Conservation (phyloP, 2,888 invertebrate species). For the Oxytorus armatus region DNA sequence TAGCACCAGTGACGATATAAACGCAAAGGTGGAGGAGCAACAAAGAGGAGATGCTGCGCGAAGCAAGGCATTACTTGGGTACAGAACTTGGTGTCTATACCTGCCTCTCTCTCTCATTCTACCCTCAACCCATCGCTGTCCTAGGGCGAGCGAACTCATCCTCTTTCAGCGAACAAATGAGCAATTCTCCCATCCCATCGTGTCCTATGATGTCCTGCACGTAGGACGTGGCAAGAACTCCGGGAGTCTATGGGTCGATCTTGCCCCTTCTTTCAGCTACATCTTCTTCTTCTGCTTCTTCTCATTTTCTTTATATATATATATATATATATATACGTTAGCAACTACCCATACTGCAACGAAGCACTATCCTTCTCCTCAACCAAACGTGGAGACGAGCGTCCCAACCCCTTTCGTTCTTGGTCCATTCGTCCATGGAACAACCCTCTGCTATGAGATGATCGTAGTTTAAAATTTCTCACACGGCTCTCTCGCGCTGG, state of each 20-base stretch:
- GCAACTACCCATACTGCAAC: conserved; percentile 35
- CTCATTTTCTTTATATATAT: no score
- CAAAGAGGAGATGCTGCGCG: conserved; percentile 65
- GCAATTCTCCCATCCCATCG: conserved; percentile 82
- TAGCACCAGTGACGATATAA: conserved; percentile 39
- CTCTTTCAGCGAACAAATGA: conserved; percentile 82
- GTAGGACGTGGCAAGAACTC: conserved; percentile 74
- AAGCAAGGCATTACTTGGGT: conserved; percentile 82
- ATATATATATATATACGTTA: background rate
- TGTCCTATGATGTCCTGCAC: conserved; percentile 83
- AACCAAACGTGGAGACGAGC: conserved; percentile 33
- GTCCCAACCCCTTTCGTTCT: conserved; percentile 49
- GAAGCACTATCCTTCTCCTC: conserved; percentile 43
- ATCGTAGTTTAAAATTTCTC: conserved; percentile 84
- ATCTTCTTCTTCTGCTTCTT: conserved; percentile 68
- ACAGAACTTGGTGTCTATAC: conserved; percentile 36
- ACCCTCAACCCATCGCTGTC: conserved; percentile 19
- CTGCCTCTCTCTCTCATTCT: conserved; percentile 33
- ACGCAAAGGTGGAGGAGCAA: conserved; percentile 45
- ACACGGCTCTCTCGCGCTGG: conserved; percentile 76
- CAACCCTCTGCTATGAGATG: conserved; percentile 72
- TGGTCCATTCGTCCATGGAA: conserved; percentile 29
- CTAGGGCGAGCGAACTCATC: conserved; percentile 70
- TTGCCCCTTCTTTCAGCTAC: conserved; percentile 54
- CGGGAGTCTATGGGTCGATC: conserved; percentile 79